A percentile compares a stretch with the other conserved stretches of the same genome.
Conservation (phyloP, 2,797 vertebrate species). For the Aeoliscus strigatus region DNA sequence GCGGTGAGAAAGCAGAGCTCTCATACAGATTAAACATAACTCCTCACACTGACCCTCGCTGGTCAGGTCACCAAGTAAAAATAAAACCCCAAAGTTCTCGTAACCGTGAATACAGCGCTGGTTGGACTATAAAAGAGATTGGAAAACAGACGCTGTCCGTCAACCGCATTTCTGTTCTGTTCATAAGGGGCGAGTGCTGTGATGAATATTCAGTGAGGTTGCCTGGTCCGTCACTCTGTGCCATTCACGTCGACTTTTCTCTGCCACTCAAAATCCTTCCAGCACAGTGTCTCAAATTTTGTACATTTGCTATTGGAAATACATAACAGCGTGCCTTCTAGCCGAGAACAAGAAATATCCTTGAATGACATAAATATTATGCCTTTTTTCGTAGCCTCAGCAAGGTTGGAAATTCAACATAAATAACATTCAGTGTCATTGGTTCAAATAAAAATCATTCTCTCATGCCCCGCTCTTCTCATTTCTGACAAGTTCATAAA, state of each 20-base stretch:
- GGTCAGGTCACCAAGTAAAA: constrained; percentile 23
- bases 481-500: constrained; percentile 67
- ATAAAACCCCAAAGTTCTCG: constrained; percentile 23
- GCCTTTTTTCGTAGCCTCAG: too few species aligned
- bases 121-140: constrained; percentile 16
- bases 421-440: too few species aligned
- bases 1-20: constrained; percentile 20
- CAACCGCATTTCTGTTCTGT: constrained; percentile 59
- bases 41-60: constrained; percentile 27
- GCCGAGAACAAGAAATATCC: constrained; percentile 20
- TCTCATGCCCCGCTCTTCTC: constrained; percentile 43
- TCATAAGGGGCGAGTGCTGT: constrained; percentile 45
- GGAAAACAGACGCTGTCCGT: constrained; percentile 53
- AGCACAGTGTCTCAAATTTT: constrained; percentile 12
- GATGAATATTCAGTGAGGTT: constrained; percentile 71
- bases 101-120: constrained; percentile 42
- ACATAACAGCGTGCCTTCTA: too few species aligned
- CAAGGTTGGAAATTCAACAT: too few species aligned
- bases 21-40: constrained; percentile 41
- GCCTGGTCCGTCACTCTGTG: constrained; percentile 51
- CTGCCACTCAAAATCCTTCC: constrained; percentile 47
- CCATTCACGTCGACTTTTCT: constrained; percentile 50
- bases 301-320: too few species aligned
- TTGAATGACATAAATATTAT: constrained; percentile 30
- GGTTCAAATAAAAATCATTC: constrained; percentile 30